Evolutionary conservation across 2,888 invertebrate species (phyloP).

Genomic region (Stenchaetothrips biformis): DNA sequence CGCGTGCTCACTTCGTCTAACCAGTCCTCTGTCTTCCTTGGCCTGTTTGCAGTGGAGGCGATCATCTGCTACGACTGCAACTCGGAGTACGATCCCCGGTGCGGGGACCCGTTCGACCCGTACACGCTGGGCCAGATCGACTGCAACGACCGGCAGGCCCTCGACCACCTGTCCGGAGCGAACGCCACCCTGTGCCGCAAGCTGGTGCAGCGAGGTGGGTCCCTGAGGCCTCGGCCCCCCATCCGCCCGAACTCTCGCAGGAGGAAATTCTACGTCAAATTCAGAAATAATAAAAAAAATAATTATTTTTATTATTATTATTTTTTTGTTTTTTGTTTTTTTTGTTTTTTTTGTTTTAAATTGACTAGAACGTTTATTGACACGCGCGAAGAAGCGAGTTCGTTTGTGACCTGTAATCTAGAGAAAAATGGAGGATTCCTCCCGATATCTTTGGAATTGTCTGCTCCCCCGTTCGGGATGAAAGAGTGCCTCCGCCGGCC

Average conservation of each 20-base stretch:
- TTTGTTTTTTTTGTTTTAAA: neutral
- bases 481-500: too few species aligned
- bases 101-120: constrained; percentile 82
- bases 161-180: constrained; percentile 60
- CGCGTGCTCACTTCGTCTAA: too few species aligned
- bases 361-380: neutral
- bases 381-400: neutral
- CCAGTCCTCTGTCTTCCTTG: too few species aligned
- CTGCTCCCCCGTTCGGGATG: too few species aligned
- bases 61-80: constrained; percentile 81
- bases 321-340: neutral
- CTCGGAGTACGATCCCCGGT: constrained; percentile 82
- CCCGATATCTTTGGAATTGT: too few species aligned
- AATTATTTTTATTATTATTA: neutral
- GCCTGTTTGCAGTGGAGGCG: neutral
- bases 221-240: too few species aligned
- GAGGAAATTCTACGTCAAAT: neutral
- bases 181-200: constrained; percentile 69
- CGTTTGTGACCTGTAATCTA: too few species aligned
- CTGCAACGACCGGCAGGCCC: constrained; percentile 68
- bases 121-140: constrained; percentile 79
- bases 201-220: constrained; percentile 70
- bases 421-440: too few species aligned
- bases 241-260: neutral
- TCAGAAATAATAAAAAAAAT: constrained; percentile 12